phyloP scores from a whole-genome alignment of 2,113 vertebrate species.

The Copsychus sechellarum region DNA sequence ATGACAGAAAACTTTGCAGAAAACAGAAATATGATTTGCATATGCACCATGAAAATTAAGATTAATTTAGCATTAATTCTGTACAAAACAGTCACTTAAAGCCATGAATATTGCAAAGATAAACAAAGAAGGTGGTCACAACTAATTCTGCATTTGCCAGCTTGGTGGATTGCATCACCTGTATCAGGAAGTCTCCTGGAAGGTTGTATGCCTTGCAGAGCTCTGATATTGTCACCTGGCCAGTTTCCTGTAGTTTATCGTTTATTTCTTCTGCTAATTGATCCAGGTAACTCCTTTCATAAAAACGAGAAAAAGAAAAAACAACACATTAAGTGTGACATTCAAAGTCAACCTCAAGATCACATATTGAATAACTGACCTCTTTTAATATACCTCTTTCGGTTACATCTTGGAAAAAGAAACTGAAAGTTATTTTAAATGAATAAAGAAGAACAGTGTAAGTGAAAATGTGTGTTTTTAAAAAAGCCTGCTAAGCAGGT shows the following conservation, averaged over 20 bases:
- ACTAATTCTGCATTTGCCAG: not conserved
- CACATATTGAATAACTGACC: not conserved
- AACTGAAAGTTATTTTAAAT: not conserved
- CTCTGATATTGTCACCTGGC: conserved; percentile 89
- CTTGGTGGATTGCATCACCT: conserved; percentile 75
- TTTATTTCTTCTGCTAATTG: conserved; percentile 93
- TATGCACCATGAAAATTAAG: not conserved
- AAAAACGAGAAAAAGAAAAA: not conserved
- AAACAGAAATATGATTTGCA: not conserved
- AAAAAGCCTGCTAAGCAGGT: not conserved
- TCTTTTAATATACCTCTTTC: not conserved
- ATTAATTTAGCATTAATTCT: not conserved
- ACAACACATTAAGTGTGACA: not conserved
- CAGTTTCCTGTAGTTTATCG: conserved; percentile 93
- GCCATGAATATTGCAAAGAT: not conserved
- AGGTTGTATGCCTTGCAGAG: conserved; percentile 93
- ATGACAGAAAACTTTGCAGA: not conserved
- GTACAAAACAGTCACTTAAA: rapidly evolving
- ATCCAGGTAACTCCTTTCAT: conserved; percentile 85
- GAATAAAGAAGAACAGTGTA: not conserved
- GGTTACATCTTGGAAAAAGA: not conserved
- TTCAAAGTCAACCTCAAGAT: not conserved
- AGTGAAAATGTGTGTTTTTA: not conserved
- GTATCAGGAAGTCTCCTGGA: conserved; percentile 90
- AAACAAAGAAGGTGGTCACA: not conserved